A percentile compares a stretch with the other conserved stretches of the same genome.
phyloP scores from a whole-genome alignment of 2,797 vertebrate genomes.

The Streptopelia turtur region DNA sequence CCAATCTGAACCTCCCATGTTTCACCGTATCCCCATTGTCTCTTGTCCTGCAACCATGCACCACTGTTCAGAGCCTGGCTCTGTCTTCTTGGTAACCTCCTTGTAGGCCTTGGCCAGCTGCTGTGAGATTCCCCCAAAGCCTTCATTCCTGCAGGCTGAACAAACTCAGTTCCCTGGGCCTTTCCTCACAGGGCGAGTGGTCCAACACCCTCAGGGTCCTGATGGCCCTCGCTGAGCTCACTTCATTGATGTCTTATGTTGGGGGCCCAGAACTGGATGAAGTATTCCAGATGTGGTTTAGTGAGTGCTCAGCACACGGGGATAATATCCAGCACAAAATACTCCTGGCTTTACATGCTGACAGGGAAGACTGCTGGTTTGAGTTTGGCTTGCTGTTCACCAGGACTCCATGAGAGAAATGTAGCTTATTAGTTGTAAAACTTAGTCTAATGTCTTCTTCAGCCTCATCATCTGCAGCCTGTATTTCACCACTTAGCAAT shows the following conservation, averaged over 20 bases:
- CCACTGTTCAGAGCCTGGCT: not conserved
- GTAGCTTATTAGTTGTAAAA: not conserved
- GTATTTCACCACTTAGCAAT: not conserved
- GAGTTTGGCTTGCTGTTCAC: not conserved
- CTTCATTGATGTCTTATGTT: not conserved
- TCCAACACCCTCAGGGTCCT: not conserved
- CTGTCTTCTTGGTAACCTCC: not conserved
- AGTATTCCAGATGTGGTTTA: not conserved
- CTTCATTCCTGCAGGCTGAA: not conserved
- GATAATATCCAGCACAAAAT: not conserved
- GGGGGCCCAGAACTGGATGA: not conserved
- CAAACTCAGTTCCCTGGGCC: not conserved
- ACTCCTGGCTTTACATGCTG: not conserved
- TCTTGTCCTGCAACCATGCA: not conserved
- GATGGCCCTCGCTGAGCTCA: not conserved
- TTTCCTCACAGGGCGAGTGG: not conserved
- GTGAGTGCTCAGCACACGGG: not conserved
- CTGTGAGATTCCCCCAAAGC: not conserved
- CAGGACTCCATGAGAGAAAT: not conserved
- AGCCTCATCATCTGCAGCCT: not conserved
- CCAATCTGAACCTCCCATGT: not conserved
- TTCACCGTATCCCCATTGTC: not conserved
- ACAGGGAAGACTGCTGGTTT: not conserved
- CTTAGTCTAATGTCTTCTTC: not conserved
- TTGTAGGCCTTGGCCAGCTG: not conserved